Percentiles rank a stretch among this genome's conserved stretches.
These are phyloP conservation scores for Haplotaxodon microlepis DNA, from an alignment of 2,113 vertebrate species.

Conservation along the genomic window DNA sequence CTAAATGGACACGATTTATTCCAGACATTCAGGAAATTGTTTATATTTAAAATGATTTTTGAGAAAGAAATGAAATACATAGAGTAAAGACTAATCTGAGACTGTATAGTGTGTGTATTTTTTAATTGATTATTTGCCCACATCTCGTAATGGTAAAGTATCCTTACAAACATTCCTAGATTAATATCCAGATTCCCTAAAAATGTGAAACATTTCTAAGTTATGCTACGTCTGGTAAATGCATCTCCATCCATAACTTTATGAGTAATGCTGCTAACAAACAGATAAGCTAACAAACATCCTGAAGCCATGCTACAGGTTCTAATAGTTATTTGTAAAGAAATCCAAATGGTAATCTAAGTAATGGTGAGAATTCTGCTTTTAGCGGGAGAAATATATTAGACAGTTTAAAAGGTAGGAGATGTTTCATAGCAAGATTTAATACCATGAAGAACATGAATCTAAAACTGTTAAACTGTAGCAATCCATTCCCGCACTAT, in stretches of 20 bases:
- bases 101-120: background rate
- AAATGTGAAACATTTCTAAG: background rate
- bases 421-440: background rate
- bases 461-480: background rate
- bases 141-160: background rate
- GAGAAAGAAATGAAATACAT: background rate
- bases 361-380: background rate
- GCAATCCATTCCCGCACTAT: background rate
- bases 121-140: background rate
- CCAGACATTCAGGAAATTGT: background rate
- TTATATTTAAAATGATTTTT: background rate
- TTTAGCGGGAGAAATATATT: background rate
- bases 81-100: background rate
- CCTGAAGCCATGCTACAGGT: background rate
- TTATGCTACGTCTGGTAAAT: background rate
- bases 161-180: background rate
- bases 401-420: background rate
- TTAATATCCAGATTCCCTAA: background rate
- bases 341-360: background rate
- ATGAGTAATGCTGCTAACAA: background rate
- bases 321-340: background rate
- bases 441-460: background rate
- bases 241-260: background rate
- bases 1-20: background rate
- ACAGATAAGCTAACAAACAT: background rate